Evolutionary conservation across 1,140 invertebrate species (phyloP).

Genomic region (Drosophila sucinea): DNA sequence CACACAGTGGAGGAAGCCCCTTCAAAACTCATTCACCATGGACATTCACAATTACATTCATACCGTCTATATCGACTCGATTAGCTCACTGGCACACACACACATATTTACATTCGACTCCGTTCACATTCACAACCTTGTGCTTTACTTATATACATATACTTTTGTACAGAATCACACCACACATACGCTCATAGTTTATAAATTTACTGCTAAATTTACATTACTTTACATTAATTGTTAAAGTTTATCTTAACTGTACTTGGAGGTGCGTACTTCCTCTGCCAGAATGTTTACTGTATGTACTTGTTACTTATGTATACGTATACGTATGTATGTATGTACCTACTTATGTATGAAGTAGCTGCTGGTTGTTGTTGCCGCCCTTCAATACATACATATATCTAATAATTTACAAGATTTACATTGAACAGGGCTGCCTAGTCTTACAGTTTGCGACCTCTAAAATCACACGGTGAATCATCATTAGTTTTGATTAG

Average conservation of each 20-base stretch:
- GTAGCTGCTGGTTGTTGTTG: not conserved
- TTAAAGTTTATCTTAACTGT: conserved; percentile 48
- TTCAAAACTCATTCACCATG: conserved; percentile 18
- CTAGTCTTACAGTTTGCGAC: conserved; percentile 33
- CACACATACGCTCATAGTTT: conserved; percentile 6
- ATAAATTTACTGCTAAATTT: conserved; percentile 63
- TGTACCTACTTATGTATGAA: not conserved
- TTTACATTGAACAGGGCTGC: conserved; percentile 67
- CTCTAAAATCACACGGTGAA: not conserved
- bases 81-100: not conserved
- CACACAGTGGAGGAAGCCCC: conserved; percentile 13
- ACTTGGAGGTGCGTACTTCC: conserved; percentile 38
- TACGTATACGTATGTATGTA: not conserved
- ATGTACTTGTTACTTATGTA: conserved; percentile 20
- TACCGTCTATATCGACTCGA: not conserved
- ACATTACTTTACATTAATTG: conserved; percentile 67
- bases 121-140: not conserved
- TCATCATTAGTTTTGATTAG: not conserved
- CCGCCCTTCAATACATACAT: not conserved
- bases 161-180: not conserved
- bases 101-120: too few relatives aligned
- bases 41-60: not conserved
- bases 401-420: conserved; percentile 56
- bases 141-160: conserved; percentile 25
- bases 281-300: conserved; percentile 31